Evolutionary conservation across 2,888 invertebrate species (phyloP).

Genomic region (Zygogramma bicolorata): DNA sequence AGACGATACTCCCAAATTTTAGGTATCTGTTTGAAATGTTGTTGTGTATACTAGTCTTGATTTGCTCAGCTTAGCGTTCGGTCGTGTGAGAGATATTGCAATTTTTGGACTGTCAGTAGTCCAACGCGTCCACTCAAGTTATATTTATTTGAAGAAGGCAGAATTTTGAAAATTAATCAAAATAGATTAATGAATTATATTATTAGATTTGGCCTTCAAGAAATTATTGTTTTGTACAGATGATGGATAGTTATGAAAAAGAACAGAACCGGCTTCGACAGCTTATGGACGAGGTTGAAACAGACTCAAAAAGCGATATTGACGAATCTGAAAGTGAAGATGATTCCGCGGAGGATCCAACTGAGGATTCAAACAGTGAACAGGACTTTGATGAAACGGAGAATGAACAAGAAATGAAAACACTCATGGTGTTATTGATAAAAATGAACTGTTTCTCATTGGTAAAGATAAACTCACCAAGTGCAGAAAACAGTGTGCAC

Average conservation of each 20-base stretch:
- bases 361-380: slow-evolving; percentile 16
- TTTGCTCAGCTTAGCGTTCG: no score
- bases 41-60: no score
- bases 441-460: not conserved
- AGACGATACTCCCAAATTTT: no score
- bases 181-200: not conserved
- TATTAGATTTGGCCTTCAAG: not conserved
- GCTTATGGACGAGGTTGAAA: not conserved
- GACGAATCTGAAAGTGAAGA: slow-evolving; percentile 18
- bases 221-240: not conserved
- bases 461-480: slow-evolving; percentile 28
- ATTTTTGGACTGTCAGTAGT: not conserved
- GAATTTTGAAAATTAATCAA: not conserved
- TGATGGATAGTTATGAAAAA: not conserved
- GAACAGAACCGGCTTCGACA: not conserved
- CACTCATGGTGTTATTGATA: not conserved
- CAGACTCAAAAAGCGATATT: not conserved
- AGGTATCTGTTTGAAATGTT: no score
- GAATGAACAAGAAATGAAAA: slow-evolving; percentile 1
- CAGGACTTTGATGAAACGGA: slow-evolving; percentile 13
- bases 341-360: slow-evolving; percentile 10
- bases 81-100: no score
- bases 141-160: not conserved
- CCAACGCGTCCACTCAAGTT: no score
- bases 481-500: slow-evolving; percentile 18